phyloP scores from a whole-genome alignment of 2,113 vertebrate genomes.

The Rhea pennata region DNA sequence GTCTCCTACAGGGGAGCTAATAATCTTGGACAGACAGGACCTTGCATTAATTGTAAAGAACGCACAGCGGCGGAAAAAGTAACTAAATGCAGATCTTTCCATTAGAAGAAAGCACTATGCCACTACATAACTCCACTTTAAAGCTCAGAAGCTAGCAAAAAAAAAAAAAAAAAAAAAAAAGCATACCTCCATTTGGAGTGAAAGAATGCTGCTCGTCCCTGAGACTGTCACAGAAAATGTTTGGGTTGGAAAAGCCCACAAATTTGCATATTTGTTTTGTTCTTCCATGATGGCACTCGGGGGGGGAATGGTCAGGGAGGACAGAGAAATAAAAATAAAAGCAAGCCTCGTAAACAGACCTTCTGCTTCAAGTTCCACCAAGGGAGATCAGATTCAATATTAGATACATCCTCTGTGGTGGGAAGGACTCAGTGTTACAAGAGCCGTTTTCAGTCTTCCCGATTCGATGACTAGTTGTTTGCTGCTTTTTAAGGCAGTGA shows the following conservation, averaged over 20 bases:
- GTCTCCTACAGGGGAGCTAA: background rate
- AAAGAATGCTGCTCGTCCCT: background rate
- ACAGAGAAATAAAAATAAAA: background rate
- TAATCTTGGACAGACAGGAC: background rate
- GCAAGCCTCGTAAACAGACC: background rate
- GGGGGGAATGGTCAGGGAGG: background rate
- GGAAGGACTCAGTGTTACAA: accelerated
- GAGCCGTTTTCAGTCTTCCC: background rate
- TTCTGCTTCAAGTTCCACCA: accelerated
- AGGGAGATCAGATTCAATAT: background rate
- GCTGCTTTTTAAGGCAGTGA: background rate
- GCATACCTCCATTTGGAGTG: accelerated
- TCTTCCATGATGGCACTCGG: accelerated
- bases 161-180: background rate
- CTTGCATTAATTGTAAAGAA: background rate
- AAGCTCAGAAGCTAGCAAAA: background rate
- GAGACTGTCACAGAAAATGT: background rate
- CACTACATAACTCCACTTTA: background rate
- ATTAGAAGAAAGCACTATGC: background rate
- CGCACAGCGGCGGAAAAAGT: accelerated
- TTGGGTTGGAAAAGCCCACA: background rate
- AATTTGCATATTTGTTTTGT: background rate
- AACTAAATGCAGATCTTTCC: background rate
- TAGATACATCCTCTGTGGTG: background rate
- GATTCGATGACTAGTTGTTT: accelerated